Evolutionary conservation across 2,797 vertebrate genomes (phyloP).

Genomic region (Knipowitschia caucasica): DNA sequence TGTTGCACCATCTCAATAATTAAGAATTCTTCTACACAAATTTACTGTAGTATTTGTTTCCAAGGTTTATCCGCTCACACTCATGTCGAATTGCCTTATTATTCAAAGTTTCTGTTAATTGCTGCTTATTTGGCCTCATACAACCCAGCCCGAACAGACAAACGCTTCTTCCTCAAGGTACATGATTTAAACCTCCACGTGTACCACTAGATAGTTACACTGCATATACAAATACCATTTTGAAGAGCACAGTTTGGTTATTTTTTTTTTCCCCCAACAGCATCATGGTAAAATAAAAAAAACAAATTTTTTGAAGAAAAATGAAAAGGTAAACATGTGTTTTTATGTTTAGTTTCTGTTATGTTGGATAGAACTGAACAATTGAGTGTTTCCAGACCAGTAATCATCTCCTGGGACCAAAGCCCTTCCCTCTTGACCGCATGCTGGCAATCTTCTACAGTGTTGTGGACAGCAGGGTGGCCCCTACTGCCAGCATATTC

Average conservation of each 20-base stretch:
- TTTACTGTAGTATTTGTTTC: neutral
- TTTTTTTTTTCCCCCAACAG: slow-evolving; percentile 63
- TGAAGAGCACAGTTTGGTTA: neutral
- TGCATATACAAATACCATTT: neutral
- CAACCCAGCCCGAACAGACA: slow-evolving; percentile 94
- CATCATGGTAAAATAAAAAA: slow-evolving; percentile 95
- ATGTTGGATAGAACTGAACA: neutral
- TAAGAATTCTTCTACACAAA: neutral
- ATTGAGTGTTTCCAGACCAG: slow-evolving; percentile 79
- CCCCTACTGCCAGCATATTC: slow-evolving; percentile 93
- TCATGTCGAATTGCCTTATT: slow-evolving; percentile 94
- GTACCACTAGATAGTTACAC: too few species aligned
- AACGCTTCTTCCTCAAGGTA: slow-evolving; percentile 97
- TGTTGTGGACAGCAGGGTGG: slow-evolving; percentile 92
- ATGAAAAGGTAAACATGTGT: slow-evolving; percentile 85
- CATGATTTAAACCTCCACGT: neutral
- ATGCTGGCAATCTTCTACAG: slow-evolving; percentile 94
- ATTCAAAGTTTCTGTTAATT: slow-evolving; percentile 96
- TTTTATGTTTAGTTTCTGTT: neutral
- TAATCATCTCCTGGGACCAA: slow-evolving; percentile 94
- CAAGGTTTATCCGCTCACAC: slow-evolving; percentile 83
- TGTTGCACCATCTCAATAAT: neutral
- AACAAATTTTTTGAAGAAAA: slow-evolving; percentile 92
- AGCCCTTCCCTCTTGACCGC: slow-evolving; percentile 92
- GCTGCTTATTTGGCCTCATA: slow-evolving; percentile 96